Conservation (phyloP, 2,888 invertebrate species). For the Flexamia atlantica region DNA sequence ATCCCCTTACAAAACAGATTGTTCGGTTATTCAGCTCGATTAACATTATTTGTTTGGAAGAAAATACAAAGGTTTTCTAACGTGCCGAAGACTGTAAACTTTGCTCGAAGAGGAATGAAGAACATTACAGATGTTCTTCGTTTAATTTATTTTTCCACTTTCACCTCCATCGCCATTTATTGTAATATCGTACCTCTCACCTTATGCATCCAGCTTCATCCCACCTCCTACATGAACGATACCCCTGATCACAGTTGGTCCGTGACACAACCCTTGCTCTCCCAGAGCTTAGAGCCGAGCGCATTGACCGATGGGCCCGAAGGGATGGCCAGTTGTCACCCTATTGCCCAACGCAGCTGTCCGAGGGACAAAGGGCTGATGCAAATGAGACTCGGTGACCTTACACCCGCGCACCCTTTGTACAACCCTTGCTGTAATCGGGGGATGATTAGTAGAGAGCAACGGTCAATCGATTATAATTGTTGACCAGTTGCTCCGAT, state of each 20-base stretch:
- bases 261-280: background rate
- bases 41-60: too few species aligned
- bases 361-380: conserved; percentile 18
- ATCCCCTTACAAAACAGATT: too few species aligned
- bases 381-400: conserved; percentile 39
- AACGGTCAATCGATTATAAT: conserved; percentile 49
- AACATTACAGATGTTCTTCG: too few species aligned
- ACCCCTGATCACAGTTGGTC: background rate
- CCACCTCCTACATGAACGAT: background rate
- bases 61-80: too few species aligned
- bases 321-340: conserved; percentile 53
- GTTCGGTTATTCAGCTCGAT: too few species aligned
- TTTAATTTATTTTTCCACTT: too few species aligned
- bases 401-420: conserved; percentile 45
- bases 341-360: conserved; percentile 54
- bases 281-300: background rate
- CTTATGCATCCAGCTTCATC: too few species aligned
- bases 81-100: too few species aligned
- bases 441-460: conserved; percentile 39
- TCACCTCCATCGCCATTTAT: too few species aligned
- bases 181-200: too few species aligned
- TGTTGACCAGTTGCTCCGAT: conserved; percentile 42
- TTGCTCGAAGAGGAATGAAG: too few species aligned
- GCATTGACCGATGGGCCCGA: background rate
- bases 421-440: conserved; percentile 31